Conservation (phyloP, 1,140 invertebrate genomes). For the Elysia chlorotica region DNA sequence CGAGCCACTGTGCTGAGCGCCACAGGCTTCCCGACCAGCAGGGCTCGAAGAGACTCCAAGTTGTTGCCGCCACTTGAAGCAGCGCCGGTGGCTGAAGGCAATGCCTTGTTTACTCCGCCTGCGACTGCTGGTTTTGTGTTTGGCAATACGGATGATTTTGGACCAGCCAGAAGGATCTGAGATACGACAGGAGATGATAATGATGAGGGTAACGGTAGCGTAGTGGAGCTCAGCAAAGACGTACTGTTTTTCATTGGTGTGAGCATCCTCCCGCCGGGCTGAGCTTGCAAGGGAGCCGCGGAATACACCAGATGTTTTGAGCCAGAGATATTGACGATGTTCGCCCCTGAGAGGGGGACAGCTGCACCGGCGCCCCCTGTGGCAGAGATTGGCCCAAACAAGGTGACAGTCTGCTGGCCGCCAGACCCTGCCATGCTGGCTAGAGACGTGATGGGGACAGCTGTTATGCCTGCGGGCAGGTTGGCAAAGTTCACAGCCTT, state of each 20-base stretch:
- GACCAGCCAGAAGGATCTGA: no score
- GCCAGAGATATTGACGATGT: background rate
- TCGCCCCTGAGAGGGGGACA: background rate
- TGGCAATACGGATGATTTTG: no score
- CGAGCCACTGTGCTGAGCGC: background rate
- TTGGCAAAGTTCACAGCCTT: conserved; percentile 16
- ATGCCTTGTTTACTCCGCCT: no score
- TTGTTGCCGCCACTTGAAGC: no score
- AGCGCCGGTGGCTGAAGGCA: no score
- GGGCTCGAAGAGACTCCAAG: conserved; percentile 22
- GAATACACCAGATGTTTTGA: conserved; percentile 5
- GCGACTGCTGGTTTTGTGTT: no score
- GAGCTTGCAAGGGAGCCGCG: no score
- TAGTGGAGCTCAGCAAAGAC: no score
- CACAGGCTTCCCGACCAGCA: conserved; percentile 23
- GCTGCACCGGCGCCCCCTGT: background rate
- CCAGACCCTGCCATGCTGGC: no score
- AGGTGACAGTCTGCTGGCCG: conserved; percentile 4
- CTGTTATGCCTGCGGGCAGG: background rate
- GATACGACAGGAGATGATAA: no score
- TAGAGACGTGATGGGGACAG: conserved; percentile 2
- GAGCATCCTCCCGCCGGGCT: no score
- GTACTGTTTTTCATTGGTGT: no score
- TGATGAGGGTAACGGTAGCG: background rate
- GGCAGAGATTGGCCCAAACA: conserved; percentile 1